phyloP scores from a whole-genome alignment of 1,140 invertebrate genomes.

The Oedothorax gibbosus region DNA sequence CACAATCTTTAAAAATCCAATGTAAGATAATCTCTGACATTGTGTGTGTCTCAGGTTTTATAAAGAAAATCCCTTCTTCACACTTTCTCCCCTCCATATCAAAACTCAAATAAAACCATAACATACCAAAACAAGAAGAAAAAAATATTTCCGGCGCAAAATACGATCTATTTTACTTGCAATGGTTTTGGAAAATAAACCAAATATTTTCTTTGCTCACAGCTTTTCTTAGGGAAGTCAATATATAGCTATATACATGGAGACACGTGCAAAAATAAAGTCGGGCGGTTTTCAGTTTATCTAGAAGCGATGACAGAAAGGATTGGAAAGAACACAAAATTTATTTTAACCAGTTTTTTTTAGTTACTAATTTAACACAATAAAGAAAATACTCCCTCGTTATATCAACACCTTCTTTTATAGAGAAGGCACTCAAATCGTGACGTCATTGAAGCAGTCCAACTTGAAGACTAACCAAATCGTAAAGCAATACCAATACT shows the following conservation, averaged over 20 bases:
- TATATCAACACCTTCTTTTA: no score
- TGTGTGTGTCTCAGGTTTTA: no score
- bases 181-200: slow-evolving; percentile 45
- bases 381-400: no score
- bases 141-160: not conserved
- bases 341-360: not conserved
- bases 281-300: slow-evolving; percentile 10
- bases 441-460: no score
- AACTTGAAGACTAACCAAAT: no score
- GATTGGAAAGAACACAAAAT: not conserved
- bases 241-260: slow-evolving; percentile 30
- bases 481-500: no score
- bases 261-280: slow-evolving; percentile 35
- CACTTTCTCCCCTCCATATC: not conserved
- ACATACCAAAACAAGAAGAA: slow-evolving; percentile 1
- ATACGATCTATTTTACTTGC: slow-evolving; percentile 24
- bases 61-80: no score
- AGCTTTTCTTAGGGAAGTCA: not conserved
- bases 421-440: no score
- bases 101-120: slow-evolving; percentile 45
- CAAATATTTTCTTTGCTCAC: slow-evolving; percentile 41
- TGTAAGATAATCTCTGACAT: no score
- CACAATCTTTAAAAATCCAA: no score
- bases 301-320: not conserved
- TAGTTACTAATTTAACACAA: not conserved